Conservation (phyloP, 2,888 invertebrate genomes). For the Arge pagana region DNA sequence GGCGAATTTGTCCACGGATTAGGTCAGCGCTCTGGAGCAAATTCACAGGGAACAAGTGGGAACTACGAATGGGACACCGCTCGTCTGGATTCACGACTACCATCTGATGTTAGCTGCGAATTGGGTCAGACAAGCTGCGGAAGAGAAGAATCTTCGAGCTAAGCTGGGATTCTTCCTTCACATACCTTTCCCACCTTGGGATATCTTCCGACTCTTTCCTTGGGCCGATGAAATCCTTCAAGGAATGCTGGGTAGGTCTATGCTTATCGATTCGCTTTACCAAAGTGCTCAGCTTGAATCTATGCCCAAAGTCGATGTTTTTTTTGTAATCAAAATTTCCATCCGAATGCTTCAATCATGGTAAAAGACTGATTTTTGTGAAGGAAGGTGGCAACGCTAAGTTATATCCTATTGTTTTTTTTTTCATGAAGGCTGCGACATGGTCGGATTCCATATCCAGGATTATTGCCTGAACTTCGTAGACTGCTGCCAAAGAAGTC, state of each 20-base stretch:
- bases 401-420: constrained; percentile 14
- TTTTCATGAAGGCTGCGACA: constrained; percentile 73
- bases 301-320: neutral
- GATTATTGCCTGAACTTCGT: constrained; percentile 91
- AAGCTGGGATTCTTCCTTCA: constrained; percentile 92
- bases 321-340: no score
- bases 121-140: constrained; percentile 84
- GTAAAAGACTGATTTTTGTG: neutral
- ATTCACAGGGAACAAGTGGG: constrained; percentile 48
- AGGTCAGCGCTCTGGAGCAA: constrained; percentile 48
- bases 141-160: constrained; percentile 75
- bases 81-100: constrained; percentile 95
- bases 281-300: no score
- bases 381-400: neutral
- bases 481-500: constrained; percentile 84
- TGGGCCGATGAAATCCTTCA: constrained; percentile 94
- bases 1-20: constrained; percentile 29
- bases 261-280: no score
- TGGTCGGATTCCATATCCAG: constrained; percentile 91
- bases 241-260: constrained; percentile 82
- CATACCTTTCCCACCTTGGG: constrained; percentile 95
- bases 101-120: constrained; percentile 92
- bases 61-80: constrained; percentile 63
- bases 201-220: constrained; percentile 86
- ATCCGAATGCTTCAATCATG: no score